Base-by-base conservation (phyloP, 2,888 invertebrate species). In the Hetaerina titia region DNA sequence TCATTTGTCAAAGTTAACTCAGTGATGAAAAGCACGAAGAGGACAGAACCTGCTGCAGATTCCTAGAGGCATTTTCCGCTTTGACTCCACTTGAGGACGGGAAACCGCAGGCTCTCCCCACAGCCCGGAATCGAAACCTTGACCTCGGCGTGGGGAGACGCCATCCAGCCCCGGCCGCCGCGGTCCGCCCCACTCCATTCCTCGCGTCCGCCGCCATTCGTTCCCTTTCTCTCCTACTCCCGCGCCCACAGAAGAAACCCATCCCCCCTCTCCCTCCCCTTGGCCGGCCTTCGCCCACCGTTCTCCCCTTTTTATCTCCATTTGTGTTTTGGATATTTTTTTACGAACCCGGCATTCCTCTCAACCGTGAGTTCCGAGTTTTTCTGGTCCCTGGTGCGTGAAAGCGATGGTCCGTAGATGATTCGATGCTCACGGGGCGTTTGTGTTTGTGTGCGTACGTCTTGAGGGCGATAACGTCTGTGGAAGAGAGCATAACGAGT, bases 401-500 rank as follows among this genome's bases (percentile, higher is more conserved):
- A 81, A 81, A 81, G 81, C 81, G 81, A 81, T 81, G 81, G 81
- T 7, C 31, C 81, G 81, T 31, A 81, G 81, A 81, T 81, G 25
- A 31, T 81, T 81, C 81, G 81, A 31, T 81, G 81, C 81, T 81
- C 81, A 81, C 81, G 69, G 19, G 22, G 22, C 22, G 22, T 7
- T 25, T 31, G 81, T 81, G 81, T 13, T 11, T 81, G 81, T 31
- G 81, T 81, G 22, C 69, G n/a, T n/a, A 31, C 31, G 9, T 13
- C 22, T 45, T 81, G 81, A 74, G 74, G 25, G 74, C 25, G 74
- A 74, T 74, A 74, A 74, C 74, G 31, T 31, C 81, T 81, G 81
- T 31, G 25, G 25, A 31, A 25, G 31, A 31, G 81, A 31, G 31
- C 81, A 81, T 81, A 81, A 81, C 81, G 81, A 81, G 81, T 81